These are phyloP conservation scores for Sphyrna mokarran DNA, from an alignment of 2,113 vertebrate genomes.

Conservation along the genomic window DNA sequence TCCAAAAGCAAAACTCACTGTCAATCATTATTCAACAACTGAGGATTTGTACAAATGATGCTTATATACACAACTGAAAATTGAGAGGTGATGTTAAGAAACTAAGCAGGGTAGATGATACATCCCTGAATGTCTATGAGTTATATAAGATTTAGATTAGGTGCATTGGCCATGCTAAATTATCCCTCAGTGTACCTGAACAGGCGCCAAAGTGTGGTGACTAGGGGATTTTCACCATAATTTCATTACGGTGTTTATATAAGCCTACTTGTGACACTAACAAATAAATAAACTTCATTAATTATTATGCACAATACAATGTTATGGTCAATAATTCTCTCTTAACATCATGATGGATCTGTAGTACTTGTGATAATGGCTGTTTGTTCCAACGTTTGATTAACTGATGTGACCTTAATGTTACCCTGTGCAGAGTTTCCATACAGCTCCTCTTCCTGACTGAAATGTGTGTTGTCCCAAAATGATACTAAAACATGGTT, in stretches of 20 bases:
- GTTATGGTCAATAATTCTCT: not conserved
- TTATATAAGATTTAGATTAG: not conserved
- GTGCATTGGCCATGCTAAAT: too few species aligned
- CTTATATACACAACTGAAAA: not conserved
- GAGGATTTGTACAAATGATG: not conserved
- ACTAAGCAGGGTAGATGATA: not conserved
- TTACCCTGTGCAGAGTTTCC: not conserved
- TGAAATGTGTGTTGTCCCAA: not conserved
- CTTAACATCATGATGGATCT: not conserved
- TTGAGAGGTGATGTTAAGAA: not conserved
- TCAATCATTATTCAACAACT: too few species aligned
- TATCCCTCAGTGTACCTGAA: too few species aligned
- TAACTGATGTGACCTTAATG: not conserved
- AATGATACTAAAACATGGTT: not conserved
- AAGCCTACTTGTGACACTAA: too few species aligned
- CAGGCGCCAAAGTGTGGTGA: too few species aligned
- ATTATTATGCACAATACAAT: not conserved
- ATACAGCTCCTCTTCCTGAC: not conserved
- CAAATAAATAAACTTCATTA: too few species aligned
- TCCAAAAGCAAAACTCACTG: not conserved
- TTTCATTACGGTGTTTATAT: too few species aligned
- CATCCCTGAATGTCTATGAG: not conserved
- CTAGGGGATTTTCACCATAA: too few species aligned
- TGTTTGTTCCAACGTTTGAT: not conserved
- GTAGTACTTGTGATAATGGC: not conserved